Evolutionary conservation across 2,113 vertebrate genomes (phyloP), one percentile per base, ranked within the genome.

Genomic region (Neodontobutis hainanensis): DNA sequence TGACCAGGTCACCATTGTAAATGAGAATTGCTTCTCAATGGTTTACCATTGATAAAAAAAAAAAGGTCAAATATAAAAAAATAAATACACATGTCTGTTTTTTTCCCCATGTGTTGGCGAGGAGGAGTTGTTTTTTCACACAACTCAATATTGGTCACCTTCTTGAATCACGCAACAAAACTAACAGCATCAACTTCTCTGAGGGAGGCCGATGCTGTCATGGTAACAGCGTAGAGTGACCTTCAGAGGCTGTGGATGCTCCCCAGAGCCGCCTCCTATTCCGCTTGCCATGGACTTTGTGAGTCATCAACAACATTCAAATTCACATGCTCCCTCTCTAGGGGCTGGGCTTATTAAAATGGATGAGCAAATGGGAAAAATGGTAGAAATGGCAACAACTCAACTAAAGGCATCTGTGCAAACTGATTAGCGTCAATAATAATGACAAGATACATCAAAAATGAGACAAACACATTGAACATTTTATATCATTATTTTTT

Each of bases 231-330:
- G 48, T 71, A 16, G 73, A 81, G 80, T 86, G 86, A 88, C 87
- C 89, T 88, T 88, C 89, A 86, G 87, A 87, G 74, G 71, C 79
- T 82, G 84, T 2, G 66, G 77, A 76, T 76, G 81, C 80, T 83
- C 82, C 85, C 83, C 64, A 52, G 83, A 86, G 85, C 77, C 49
- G 44, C 78, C 68, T 84, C 73, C 61, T 75, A 56, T 77, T 85
- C 76, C 77, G 75, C 81, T 79, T 63, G 75, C 57, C 79, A 27
- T 42, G 76, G 83, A 86, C 76, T 83, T 84, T 85, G 78, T 88
- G 84, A 87, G 82, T 87, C 84, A 85, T 84, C 85, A 71, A 57
- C 81, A 84, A 81, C 85, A 85, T 86, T 83, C 78, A 87, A 76
- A 88, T 83, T 70, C 86, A 78, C 84, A 68, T 62, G 67, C 62